Evolutionary conservation across 2,113 vertebrate genomes (phyloP).

Genomic region (Colius striatus): DNA sequence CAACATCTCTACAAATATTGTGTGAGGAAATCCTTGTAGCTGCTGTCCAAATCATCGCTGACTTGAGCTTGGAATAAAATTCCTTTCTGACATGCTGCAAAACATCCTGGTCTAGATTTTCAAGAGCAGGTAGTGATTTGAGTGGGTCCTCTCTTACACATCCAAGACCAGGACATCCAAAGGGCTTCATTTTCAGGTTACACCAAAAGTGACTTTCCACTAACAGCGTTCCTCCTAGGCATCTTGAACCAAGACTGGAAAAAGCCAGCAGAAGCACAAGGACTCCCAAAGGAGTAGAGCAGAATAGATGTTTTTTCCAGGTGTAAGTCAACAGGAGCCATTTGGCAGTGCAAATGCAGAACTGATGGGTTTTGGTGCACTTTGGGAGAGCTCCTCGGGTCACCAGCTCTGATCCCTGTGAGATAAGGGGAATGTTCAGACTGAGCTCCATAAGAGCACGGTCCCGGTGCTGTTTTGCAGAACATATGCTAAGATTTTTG

Average conservation of each 20-base stretch:
- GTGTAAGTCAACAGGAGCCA: not conserved
- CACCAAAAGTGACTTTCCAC: not conserved
- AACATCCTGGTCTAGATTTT: not conserved
- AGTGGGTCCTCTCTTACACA: not conserved
- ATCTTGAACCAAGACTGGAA: not conserved
- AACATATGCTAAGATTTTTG: not conserved
- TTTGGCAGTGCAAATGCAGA: not conserved
- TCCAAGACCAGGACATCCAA: not conserved
- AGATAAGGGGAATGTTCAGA: not conserved
- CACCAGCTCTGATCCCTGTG: not conserved
- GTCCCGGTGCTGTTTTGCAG: not conserved
- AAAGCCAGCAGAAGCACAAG: not conserved
- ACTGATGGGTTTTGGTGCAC: fast-evolving
- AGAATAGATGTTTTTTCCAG: not conserved
- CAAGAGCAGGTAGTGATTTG: not conserved
- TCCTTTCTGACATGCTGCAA: not conserved
- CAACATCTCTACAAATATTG: not conserved
- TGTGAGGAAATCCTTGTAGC: not conserved
- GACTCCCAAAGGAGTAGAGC: not conserved
- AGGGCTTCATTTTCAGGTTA: not conserved
- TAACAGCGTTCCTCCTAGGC: not conserved
- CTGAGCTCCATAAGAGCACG: not conserved
- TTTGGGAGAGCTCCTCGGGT: not conserved
- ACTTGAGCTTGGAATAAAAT: not conserved
- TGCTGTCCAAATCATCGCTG: not conserved